Conservation (phyloP, 1,140 invertebrate genomes). For the Acromyrmex echinatior region DNA sequence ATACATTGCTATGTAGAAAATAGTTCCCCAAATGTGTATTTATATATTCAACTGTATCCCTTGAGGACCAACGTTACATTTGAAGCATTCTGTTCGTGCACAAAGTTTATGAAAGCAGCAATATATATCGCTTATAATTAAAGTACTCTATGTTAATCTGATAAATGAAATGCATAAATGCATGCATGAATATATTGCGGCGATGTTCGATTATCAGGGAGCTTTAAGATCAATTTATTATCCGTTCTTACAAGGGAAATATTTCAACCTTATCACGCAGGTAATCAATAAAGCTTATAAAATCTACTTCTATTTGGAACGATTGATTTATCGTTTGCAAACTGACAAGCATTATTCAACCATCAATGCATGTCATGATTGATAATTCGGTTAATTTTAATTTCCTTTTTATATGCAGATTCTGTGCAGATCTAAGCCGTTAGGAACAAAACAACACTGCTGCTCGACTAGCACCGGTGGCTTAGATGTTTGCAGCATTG, state of each 20-base stretch:
- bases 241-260: not conserved
- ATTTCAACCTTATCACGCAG: constrained; percentile 4
- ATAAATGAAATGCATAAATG: constrained; percentile 2
- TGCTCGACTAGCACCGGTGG: constrained; percentile 84
- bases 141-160: constrained; percentile 30
- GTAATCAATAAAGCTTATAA: constrained; percentile 46
- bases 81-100: constrained; percentile 10
- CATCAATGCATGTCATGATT: constrained; percentile 45
- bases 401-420: constrained; percentile 73
- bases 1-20: not conserved
- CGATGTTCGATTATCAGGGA: not conserved
- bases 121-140: constrained; percentile 35
- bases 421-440: constrained; percentile 82
- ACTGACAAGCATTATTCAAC: not conserved
- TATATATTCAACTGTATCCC: constrained; percentile 27
- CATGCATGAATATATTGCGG: not conserved
- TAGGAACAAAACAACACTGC: constrained; percentile 83
- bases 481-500: constrained; percentile 84
- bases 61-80: constrained; percentile 30
- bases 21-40: constrained; percentile 2
- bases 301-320: constrained; percentile 21
- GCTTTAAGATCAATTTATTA: constrained; percentile 43
- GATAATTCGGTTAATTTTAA: constrained; percentile 36
- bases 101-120: constrained; percentile 40
- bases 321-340: constrained; percentile 53